Percentiles rank a stretch among this genome's conserved stretches.
phyloP scores from a whole-genome alignment of 1,140 invertebrate species.

The Ladona fulva region DNA sequence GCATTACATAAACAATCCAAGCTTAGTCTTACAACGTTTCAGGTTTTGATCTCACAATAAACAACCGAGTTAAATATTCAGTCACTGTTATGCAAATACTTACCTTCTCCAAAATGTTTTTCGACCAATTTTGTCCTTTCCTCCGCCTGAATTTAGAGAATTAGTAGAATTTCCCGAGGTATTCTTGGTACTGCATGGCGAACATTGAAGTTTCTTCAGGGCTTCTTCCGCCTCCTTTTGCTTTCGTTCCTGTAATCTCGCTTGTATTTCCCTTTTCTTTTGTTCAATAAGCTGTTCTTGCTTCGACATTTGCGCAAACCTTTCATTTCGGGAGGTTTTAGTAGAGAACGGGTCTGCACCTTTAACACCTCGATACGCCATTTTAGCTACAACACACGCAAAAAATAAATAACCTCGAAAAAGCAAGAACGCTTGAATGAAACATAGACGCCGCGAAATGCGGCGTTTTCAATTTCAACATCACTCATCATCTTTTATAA shows the following conservation, averaged over 20 bases:
- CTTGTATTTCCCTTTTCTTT: conserved; percentile 64
- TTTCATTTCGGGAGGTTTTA: conserved; percentile 48
- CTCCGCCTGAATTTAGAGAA: background rate
- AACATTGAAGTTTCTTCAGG: conserved; percentile 35
- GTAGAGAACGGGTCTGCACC: conserved; percentile 43
- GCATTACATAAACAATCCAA: too few relatives aligned
- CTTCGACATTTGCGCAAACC: conserved; percentile 67
- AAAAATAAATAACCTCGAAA: background rate
- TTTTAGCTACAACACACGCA: background rate
- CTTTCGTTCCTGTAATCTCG: conserved; percentile 50
- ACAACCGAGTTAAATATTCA: too few relatives aligned
- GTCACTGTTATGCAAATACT: too few relatives aligned
- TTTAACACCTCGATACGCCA: conserved; percentile 23
- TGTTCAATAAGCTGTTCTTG: conserved; percentile 71
- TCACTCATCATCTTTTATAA: too few relatives aligned
- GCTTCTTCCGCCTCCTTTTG: conserved; percentile 46
- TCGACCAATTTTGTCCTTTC: background rate
- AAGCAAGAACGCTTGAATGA: background rate
- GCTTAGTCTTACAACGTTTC: too few relatives aligned
- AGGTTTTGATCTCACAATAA: too few relatives aligned
- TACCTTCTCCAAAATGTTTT: background rate
- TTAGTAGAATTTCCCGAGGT: background rate
- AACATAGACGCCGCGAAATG: background rate
- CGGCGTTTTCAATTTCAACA: background rate
- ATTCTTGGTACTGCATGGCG: conserved; percentile 19